Evolutionary conservation across 2,888 invertebrate genomes (phyloP).

Genomic region (Subacronicta megacephala): DNA sequence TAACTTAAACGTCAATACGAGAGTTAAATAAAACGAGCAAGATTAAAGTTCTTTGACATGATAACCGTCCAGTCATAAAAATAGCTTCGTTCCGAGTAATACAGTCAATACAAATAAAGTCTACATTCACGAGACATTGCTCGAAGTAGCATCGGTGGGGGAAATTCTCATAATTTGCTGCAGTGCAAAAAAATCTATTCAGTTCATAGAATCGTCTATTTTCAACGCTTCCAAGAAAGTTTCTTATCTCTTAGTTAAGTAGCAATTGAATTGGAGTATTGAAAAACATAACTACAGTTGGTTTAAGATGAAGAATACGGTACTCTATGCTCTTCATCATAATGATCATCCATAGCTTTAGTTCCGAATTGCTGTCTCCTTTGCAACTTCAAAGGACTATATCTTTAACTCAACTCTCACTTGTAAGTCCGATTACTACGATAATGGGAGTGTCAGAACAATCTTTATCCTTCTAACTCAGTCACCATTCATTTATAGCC

Average conservation of each 20-base stretch:
- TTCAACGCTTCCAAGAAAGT: not conserved
- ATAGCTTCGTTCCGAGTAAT: conserved; percentile 13
- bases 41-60: not conserved
- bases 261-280: too few species aligned
- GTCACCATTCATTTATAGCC: not conserved
- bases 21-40: conserved; percentile 8
- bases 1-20: not conserved
- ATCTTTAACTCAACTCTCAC: too few species aligned
- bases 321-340: too few species aligned
- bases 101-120: conserved; percentile 12
- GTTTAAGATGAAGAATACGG: too few species aligned
- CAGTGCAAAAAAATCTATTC: conserved; percentile 4
- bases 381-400: too few species aligned
- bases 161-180: conserved; percentile 14
- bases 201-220: not conserved
- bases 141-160: not conserved
- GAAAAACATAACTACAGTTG: too few species aligned
- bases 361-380: too few species aligned
- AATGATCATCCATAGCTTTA: too few species aligned
- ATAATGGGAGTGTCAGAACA: too few species aligned
- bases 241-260: not conserved
- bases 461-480: too few species aligned
- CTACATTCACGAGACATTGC: not conserved
- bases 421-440: too few species aligned
- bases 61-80: conserved; percentile 5